Evolutionary conservation across 1,140 invertebrate genomes (phyloP).

Genomic region (Drosophila watanabei): DNA sequence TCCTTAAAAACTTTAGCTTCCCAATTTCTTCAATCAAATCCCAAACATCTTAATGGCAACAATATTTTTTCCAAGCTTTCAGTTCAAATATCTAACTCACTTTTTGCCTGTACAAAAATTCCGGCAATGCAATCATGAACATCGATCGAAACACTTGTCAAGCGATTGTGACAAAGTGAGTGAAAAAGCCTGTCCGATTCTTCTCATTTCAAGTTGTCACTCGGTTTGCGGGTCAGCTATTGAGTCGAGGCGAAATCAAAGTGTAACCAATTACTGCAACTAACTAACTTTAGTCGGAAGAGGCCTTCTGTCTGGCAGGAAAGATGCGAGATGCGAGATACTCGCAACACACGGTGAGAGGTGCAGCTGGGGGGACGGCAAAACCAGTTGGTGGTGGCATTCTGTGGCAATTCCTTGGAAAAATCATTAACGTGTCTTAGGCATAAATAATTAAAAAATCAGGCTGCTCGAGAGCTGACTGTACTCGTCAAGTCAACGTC

Average conservation of each 20-base stretch:
- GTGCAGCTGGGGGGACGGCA: constrained; percentile 19
- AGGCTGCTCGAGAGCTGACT: constrained; percentile 42
- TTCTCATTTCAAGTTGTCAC: constrained; percentile 37
- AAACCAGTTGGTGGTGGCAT: constrained; percentile 48
- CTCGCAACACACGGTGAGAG: background rate
- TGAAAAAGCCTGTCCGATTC: constrained; percentile 32
- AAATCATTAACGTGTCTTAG: constrained; percentile 81
- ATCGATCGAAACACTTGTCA: constrained; percentile 45
- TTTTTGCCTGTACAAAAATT: constrained; percentile 26
- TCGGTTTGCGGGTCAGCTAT: constrained; percentile 45
- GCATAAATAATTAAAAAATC: constrained; percentile 81
- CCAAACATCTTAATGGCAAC: constrained; percentile 23
- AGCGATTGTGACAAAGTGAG: constrained; percentile 47
- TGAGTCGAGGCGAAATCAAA: constrained; percentile 37
- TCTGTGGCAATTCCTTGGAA: constrained; percentile 67
- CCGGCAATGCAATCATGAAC: constrained; percentile 36
- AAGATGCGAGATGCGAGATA: constrained; percentile 7
- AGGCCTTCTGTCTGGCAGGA: constrained; percentile 9
- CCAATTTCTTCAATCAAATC: constrained; percentile 18
- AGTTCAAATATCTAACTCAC: constrained; percentile 6
- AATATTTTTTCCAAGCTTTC: constrained; percentile 23
- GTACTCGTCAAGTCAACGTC: constrained; percentile 44
- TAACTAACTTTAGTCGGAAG: constrained; percentile 30
- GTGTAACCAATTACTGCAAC: constrained; percentile 48
- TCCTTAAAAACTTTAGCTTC: background rate